Evolutionary conservation across 2,113 vertebrate genomes (phyloP), one percentile per base, ranked within the genome.

Genomic region (Stigmatopora nigra): DNA sequence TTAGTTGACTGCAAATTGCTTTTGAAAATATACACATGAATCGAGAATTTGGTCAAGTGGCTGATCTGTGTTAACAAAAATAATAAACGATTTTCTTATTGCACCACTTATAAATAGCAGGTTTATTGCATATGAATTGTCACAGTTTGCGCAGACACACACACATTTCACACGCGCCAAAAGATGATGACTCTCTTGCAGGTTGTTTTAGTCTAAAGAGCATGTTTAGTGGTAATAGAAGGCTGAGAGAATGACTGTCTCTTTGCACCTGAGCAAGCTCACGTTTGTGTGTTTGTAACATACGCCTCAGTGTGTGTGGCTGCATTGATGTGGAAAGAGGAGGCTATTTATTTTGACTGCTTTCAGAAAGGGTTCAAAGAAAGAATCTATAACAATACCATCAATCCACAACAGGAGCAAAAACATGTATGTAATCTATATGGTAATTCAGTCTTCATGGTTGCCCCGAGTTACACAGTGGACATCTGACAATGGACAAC

Each of bases 371-470:
- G 69, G 77, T 76, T 68, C 71, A 66, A 75, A 67, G 67, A 56
- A 81, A 77, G 82, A 89, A 88, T 88, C 81, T 83, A 84, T 87
- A 88, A 89, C 82, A 86, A 84, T 86, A 75, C 82, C 86, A 89
- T 86, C 88, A 90, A 83, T 88, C 87, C 81, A 74, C 70, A 75
- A 83, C 76, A 76, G 86, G 76, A 73, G 76, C 78, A 79, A 72
- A 84, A 88, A 85, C 85, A 80, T 79, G 72, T 78, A 89, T 87
- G 86, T 89, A 83, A 90, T 91, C 91, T 90, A 90, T 90, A 91
- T 92, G 90, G 86, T 89, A 90, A 91, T 91, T 83, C 71, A 63
- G 68, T 70, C 68, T 62, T 65, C 69, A 14, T 67, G 78, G 81
- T 76, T 64, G 78, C 82, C 76, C 76, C 63, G 64, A 79, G 86